A percentile compares a stretch with the other conserved stretches of the same genome.
These are phyloP conservation scores for Mesitornis unicolor DNA, from an alignment of 2,113 vertebrate genomes.

Conservation along the genomic window DNA sequence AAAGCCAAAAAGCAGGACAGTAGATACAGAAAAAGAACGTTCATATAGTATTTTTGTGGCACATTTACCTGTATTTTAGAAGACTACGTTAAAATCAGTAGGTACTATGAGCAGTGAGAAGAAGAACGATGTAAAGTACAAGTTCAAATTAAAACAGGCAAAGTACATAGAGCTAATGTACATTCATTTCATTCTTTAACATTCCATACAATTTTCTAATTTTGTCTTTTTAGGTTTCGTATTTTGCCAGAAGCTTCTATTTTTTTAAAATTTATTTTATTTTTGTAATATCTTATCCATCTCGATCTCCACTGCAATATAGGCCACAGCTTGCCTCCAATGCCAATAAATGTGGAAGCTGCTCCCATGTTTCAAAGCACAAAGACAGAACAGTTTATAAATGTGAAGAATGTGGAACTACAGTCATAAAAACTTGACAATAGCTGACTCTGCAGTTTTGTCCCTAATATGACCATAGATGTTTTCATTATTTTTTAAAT, in stretches of 20 bases:
- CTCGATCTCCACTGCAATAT: neutral
- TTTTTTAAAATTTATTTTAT: neutral
- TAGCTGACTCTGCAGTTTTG: neutral
- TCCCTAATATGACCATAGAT: neutral
- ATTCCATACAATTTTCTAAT: neutral
- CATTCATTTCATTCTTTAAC: neutral
- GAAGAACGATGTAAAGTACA: neutral
- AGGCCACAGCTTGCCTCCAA: conserved; percentile 7
- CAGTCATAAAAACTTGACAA: neutral
- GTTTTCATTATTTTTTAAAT: neutral
- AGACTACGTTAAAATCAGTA: neutral
- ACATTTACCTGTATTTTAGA: neutral
- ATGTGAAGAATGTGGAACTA: neutral
- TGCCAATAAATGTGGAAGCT: neutral
- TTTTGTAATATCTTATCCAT: neutral
- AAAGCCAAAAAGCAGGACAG: neutral
- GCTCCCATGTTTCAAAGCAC: neutral
- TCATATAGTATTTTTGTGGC: neutral
- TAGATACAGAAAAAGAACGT: neutral
- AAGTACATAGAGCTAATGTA: fast-evolving
- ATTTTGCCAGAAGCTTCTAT: neutral
- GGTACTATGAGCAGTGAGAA: neutral
- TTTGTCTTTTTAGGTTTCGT: neutral
- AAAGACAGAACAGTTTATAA: neutral
- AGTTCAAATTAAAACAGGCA: neutral